Base-by-base conservation (phyloP, 2,797 vertebrate species). In the Austrolebias charrua region DNA sequence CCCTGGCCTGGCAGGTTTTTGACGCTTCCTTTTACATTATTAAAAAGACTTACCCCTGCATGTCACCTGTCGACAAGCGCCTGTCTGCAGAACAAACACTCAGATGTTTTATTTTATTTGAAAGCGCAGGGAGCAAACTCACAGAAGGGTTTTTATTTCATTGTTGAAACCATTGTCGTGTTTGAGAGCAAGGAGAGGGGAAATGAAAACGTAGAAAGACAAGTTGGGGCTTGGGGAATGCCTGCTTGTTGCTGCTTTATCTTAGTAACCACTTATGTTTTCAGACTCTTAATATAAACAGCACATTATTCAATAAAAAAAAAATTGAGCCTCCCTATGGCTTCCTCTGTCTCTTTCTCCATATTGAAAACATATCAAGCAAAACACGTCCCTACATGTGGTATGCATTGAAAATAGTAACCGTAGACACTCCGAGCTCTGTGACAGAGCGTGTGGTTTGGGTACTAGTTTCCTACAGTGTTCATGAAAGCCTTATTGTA, bases 401-500 rank as follows among this genome's bases (percentile, higher is more conserved):
- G 86, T 86, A 85, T 71, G 85, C 81, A 88, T 88, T 88, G 81
- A 80, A 76, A 65, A 60, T 29, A 9, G 79, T 85, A 81, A 81
- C 81, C 50, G 67, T 79, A 85, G 84, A 83, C 78, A 60, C 64
- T 63, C 64, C 60, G 60, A 58, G 76, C 71, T 49, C 10, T 68
- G 85, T 86, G 80, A 89, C 86, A 75, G 83, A 86, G 71, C 83
- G 73, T 88, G 86, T 53, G 86, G 85, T 85, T 78, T 71, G 77
- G 56, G 68, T 81, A 82, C 76, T 46, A 60, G 71, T 83, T 82
- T 85, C 81, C 76, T 81, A 76, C 72, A 75, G 79, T 86, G 67
- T 60, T 76, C 68, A 83, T 87, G 81, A 89, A 86, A 89, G 83
- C 80, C 79, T 80, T 84, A 86, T 89, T 89, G 89, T 89, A 67